Percentiles rank a stretch among this genome's conserved stretches.
Conservation (phyloP, 2,113 vertebrate genomes). For the Mesembrinibis cayennensis region DNA sequence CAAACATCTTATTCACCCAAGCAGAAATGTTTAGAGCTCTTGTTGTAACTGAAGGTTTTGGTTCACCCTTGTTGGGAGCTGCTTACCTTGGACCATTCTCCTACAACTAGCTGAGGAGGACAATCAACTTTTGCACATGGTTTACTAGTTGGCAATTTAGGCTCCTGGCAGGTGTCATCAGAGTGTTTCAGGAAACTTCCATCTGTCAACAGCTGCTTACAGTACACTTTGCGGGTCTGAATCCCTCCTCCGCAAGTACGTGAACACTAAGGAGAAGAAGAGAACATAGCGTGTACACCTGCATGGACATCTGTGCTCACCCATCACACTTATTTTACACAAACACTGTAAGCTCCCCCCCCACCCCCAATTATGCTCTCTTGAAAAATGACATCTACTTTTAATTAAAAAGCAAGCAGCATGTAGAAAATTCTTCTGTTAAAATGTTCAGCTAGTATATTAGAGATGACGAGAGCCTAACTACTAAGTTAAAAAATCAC, state of each 20-base stretch:
- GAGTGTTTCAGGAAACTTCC: slow-evolving; percentile 81
- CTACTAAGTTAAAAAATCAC: neutral
- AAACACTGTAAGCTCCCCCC: neutral
- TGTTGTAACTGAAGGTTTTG: neutral
- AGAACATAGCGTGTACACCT: neutral
- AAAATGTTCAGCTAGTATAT: neutral
- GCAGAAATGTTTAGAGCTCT: neutral
- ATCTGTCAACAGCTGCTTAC: slow-evolving; percentile 86
- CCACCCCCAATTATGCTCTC: neutral
- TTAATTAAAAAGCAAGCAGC: neutral
- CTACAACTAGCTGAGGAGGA: slow-evolving; percentile 75
- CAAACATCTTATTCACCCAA: neutral
- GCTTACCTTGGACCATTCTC: slow-evolving; percentile 88
- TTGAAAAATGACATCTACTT: neutral
- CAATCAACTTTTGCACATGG: slow-evolving; percentile 83
- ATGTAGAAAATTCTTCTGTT: neutral
- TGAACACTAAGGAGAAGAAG: slow-evolving; percentile 79
- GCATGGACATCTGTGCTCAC: neutral
- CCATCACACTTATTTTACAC: neutral
- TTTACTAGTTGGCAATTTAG: slow-evolving; percentile 71
- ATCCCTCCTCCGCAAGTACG: slow-evolving; percentile 85
- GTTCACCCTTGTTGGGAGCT: neutral
- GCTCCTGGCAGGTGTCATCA: slow-evolving; percentile 75
- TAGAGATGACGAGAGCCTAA: neutral
- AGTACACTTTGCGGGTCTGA: slow-evolving; percentile 83